Evolutionary conservation across 2,113 vertebrate species (phyloP).

Genomic region (Turdus rufiventris): DNA sequence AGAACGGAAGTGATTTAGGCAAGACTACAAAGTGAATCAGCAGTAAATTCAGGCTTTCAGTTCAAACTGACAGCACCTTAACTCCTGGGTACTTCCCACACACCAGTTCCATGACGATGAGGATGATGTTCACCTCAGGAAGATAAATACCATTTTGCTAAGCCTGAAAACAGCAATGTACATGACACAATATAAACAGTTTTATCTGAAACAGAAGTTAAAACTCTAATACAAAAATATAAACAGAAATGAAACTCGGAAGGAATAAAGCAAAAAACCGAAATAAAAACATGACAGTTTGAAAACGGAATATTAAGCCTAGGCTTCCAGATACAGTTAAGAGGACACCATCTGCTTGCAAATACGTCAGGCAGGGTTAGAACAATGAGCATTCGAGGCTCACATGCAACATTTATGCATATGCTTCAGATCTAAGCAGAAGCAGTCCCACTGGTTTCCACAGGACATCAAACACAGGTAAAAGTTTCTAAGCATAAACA

Average conservation of each 20-base stretch:
- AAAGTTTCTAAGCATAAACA: neutral
- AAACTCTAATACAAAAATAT: neutral
- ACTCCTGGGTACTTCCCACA: neutral
- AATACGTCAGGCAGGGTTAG: neutral
- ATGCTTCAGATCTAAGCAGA: neutral
- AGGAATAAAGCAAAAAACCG: neutral
- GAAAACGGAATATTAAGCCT: neutral
- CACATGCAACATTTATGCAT: neutral
- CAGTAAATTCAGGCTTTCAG: neutral
- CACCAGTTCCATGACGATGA: neutral
- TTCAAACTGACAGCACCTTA: neutral
- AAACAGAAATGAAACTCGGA: neutral
- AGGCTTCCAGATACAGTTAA: neutral
- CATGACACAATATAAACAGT: neutral
- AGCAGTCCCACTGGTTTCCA: constrained; percentile 31
- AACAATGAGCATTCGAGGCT: neutral
- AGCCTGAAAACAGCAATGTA: neutral
- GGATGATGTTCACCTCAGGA: fast-evolving
- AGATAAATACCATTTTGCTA: neutral
- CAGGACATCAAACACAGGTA: neutral
- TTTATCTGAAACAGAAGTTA: neutral
- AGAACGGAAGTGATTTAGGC: neutral
- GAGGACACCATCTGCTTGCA: neutral
- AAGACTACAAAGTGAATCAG: neutral
- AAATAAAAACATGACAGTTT: neutral